Evolutionary conservation across 2,888 invertebrate genomes (phyloP), one percentile per base, ranked within the genome.

Genomic region (Elegia similella): DNA sequence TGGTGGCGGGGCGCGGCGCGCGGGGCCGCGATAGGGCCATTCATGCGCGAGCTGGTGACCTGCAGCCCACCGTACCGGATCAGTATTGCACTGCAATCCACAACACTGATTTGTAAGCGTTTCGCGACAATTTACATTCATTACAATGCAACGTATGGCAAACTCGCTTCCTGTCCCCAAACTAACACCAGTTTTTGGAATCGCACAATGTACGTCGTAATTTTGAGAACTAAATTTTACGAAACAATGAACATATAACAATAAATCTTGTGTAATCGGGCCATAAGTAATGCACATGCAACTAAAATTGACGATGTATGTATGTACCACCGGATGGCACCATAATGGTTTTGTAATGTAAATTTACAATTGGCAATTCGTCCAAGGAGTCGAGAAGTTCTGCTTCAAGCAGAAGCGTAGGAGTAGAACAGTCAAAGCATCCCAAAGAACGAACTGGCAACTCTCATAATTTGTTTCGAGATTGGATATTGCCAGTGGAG

Each of bases 1-100:
- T 79, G 85, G 86, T 82, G 87, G 86, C 84, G 84, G 73, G 65
- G 60, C 60, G 68, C 72, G 62, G 75, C 69, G 84, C 69, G 81
- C 80, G 76, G 76, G 75, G 67, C 69, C 70, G 70, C 70, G 70
- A 69, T 65, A 66, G 71, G 78, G 82, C 77, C 89, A 90, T 88
- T 89, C 89, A 89, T 88, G 77, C 82, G 76, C 75, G 69, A 61
- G 58, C 63, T 63, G 60, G 60, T 66, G 64, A 68, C 65, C 67
- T 65, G 66, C 66, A 64, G 60, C 58, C 55, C 54, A 48, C 47
- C 54, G 15, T 15, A 15, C 30, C 58, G 17, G 55, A 46, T 47
- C 47, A 47, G 68, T 64, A 63, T 63, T 63, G 68, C 67, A 65
- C 65, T 67, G 66, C 68, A 64, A 63, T 63, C 63, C 63, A 67